These are phyloP conservation scores for Carcina quercana DNA, from an alignment of 2,888 invertebrate species.

Conservation along the genomic window DNA sequence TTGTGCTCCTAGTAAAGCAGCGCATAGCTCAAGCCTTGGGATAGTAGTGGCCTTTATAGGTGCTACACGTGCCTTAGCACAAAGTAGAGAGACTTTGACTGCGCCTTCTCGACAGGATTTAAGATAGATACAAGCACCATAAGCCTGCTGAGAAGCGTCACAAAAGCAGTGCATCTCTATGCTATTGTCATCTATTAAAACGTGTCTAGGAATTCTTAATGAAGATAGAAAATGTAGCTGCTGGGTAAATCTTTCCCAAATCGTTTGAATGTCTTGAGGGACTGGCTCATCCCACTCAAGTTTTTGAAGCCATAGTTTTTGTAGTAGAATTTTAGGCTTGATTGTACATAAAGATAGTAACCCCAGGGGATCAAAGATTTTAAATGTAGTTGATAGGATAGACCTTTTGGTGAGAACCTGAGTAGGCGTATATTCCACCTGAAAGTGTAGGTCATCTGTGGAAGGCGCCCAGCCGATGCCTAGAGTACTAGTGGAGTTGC, in stretches of 20 bases:
- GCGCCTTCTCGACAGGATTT: background rate
- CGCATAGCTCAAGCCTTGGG: conserved; percentile 14
- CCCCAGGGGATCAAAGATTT: conserved; percentile 4
- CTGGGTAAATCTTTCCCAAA: background rate
- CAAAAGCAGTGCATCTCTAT: conserved; percentile 11
- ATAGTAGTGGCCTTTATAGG: conserved; percentile 12
- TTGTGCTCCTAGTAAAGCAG: conserved; percentile 6
- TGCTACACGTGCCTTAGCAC: conserved; percentile 6
- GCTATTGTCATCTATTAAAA: background rate
- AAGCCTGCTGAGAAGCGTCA: conserved; percentile 8
- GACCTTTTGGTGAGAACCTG: conserved; percentile 5
- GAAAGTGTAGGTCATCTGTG: conserved; percentile 7
- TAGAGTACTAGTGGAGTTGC: conserved; percentile 7
- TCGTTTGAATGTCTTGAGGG: background rate
- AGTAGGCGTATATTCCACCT: background rate
- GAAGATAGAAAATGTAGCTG: background rate
- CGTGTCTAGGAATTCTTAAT: background rate
- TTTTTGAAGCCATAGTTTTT: background rate
- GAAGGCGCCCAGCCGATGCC: conserved; percentile 11
- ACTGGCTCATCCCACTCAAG: conserved; percentile 1
- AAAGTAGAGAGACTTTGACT: conserved; percentile 3
- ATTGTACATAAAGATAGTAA: conserved; percentile 3
- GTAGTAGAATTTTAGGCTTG: conserved; percentile 2
- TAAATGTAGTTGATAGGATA: conserved; percentile 3
- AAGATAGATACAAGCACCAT: conserved; percentile 6